These are phyloP conservation scores for Porites rus DNA, from an alignment of 92 coral and sea anemone genomes.

Conservation along the genomic window DNA sequence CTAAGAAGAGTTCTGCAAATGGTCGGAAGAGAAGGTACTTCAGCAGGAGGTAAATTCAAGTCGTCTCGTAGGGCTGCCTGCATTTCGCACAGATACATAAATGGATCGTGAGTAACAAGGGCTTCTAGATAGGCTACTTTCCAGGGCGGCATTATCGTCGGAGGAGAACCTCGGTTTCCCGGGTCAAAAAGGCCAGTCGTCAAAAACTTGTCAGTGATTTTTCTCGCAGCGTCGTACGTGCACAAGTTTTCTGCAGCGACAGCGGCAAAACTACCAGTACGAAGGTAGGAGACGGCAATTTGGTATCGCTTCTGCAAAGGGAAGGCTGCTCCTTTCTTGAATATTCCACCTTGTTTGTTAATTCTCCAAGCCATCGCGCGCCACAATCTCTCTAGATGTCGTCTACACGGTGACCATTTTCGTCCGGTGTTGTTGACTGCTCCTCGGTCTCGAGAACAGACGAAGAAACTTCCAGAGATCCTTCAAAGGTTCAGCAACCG, in stretches of 20 bases:
- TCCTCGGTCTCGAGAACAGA: too few relatives aligned
- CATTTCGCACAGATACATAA: conserved; percentile 40
- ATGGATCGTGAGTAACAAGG: conserved; percentile 49
- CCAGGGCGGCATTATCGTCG: conserved; percentile 43
- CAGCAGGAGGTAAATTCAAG: conserved; percentile 23
- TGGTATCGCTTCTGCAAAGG: conserved; percentile 34
- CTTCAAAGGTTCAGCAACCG: too few relatives aligned
- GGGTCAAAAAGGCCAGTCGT: conserved; percentile 43
- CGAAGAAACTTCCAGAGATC: too few relatives aligned
- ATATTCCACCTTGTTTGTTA: conserved; percentile 38
- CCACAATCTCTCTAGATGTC: too few relatives aligned
- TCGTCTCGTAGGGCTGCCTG: conserved; percentile 38
- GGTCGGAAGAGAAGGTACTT: conserved; percentile 51
- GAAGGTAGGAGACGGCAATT: conserved; percentile 16
- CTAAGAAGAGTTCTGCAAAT: conserved; percentile 43
- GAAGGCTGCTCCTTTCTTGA: conserved; percentile 34
- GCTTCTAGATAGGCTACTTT: conserved; percentile 58
- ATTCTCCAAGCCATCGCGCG: conserved; percentile 41
- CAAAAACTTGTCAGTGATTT: conserved; percentile 43
- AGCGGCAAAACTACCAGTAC: conserved; percentile 32
- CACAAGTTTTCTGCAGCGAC: conserved; percentile 36
- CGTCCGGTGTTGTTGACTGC: too few relatives aligned
- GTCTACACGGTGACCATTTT: too few relatives aligned
- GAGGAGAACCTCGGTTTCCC: conserved; percentile 50
- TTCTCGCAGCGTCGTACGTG: conserved; percentile 40